Conservation (phyloP, 2,113 vertebrate species). For the Crypturellus undulatus region DNA sequence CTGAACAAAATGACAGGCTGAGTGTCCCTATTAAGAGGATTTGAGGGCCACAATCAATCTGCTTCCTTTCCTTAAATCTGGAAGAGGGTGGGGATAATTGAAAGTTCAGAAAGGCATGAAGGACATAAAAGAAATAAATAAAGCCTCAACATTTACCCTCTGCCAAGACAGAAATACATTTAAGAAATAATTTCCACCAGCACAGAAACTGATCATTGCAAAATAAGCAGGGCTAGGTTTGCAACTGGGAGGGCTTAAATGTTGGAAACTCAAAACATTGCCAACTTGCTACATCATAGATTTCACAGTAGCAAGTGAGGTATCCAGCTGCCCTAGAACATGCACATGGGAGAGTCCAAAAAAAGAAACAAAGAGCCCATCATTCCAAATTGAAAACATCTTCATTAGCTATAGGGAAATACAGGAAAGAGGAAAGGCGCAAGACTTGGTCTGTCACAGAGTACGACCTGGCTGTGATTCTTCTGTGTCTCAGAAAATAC, state of each 20-base stretch:
- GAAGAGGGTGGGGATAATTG: not conserved
- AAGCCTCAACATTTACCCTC: not conserved
- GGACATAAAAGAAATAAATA: not conserved
- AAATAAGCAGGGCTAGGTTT: not conserved
- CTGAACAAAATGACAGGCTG: not conserved
- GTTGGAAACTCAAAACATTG: not conserved
- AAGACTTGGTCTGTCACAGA: not conserved
- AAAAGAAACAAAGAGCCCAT: not conserved
- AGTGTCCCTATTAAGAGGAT: not conserved
- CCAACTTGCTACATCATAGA: not conserved
- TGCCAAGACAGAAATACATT: not conserved
- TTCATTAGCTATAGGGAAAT: not conserved
- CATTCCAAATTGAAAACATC: not conserved
- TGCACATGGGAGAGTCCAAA: not conserved
- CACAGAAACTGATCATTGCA: not conserved
- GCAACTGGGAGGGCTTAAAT: not conserved
- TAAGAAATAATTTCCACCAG: not conserved
- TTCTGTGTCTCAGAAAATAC: not conserved
- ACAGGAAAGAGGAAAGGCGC: not conserved
- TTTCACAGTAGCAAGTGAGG: not conserved
- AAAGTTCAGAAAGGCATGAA: not conserved
- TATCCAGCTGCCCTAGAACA: not conserved
- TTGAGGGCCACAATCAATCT: not conserved
- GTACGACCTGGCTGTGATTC: not conserved
- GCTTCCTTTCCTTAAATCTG: not conserved